Conservation (phyloP, 1,140 invertebrate genomes). For the Hydropsyche tenuis region DNA sequence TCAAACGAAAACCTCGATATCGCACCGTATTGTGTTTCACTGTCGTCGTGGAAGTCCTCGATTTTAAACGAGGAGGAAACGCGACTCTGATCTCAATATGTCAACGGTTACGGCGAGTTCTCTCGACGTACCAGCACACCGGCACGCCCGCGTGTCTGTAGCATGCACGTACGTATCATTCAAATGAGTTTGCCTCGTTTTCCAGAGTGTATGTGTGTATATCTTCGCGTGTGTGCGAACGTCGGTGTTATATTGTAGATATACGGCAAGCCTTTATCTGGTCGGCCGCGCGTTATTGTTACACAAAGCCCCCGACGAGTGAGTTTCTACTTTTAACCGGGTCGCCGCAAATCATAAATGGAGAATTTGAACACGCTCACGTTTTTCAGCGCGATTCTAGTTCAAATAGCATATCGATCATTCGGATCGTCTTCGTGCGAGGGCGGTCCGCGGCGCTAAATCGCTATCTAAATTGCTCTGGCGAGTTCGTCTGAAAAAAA, state of each 20-base stretch:
- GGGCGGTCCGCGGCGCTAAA: no score
- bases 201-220: neutral
- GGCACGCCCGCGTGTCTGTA: neutral
- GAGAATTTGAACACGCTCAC: constrained; percentile 34
- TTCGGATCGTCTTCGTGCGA: no score
- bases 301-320: constrained; percentile 31
- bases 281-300: constrained; percentile 34
- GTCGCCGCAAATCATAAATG: constrained; percentile 44
- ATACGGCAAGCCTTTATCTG: constrained; percentile 19
- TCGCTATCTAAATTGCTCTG: no score
- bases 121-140: neutral
- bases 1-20: no score
- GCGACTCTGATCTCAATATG: constrained; percentile 24
- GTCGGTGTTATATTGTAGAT: neutral
- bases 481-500: no score
- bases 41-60: neutral
- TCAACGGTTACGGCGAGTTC: constrained; percentile 5
- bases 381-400: no score
- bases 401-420: no score
- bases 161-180: neutral
- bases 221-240: neutral
- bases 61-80: neutral
- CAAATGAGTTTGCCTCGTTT: constrained; percentile 34
- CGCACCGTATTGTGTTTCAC: no score
- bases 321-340: constrained; percentile 46